Percentiles rank a stretch among this genome's conserved stretches.
phyloP scores from a whole-genome alignment of 2,113 vertebrate genomes.

The Oreotrochilus melanogaster region DNA sequence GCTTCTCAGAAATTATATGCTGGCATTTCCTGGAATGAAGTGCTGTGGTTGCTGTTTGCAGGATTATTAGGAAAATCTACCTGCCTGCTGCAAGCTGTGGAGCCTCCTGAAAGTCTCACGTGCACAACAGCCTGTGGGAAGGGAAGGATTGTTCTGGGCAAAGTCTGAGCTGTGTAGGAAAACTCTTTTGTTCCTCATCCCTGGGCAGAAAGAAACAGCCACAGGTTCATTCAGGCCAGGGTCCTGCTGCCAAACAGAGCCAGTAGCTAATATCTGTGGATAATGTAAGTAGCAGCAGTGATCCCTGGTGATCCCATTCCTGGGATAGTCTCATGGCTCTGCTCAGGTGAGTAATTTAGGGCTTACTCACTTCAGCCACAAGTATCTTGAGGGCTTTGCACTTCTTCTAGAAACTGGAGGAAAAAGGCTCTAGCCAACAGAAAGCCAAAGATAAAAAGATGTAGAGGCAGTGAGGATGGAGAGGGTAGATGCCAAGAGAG shows the following conservation, averaged over 20 bases:
- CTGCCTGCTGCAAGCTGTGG: fast-evolving
- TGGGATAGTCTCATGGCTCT: not conserved
- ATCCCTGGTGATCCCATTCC: not conserved
- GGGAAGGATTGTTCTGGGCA: not conserved
- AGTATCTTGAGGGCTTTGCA: not conserved
- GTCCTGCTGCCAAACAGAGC: not conserved
- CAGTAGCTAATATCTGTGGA: not conserved
- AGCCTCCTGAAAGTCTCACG: not conserved
- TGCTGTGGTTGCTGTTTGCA: not conserved
- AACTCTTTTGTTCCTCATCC: not conserved
- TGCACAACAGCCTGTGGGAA: not conserved
- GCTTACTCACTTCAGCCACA: not conserved
- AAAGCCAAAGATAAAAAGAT: not conserved
- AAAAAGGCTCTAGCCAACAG: fast-evolving
- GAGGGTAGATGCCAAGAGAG: not conserved
- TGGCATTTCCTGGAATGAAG: conserved; percentile 23
- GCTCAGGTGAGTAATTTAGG: not conserved
- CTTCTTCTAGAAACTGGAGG: not conserved
- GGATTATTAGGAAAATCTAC: not conserved
- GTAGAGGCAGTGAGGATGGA: not conserved
- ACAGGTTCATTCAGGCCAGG: not conserved
- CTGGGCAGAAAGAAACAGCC: not conserved
- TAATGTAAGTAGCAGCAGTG: fast-evolving
- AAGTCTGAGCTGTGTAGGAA: not conserved
- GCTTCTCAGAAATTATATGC: not conserved